A percentile compares a stretch with the other conserved stretches of the same genome.
These are phyloP conservation scores for Bujurquina vittata DNA, from an alignment of 2,113 vertebrate species.

Conservation along the genomic window DNA sequence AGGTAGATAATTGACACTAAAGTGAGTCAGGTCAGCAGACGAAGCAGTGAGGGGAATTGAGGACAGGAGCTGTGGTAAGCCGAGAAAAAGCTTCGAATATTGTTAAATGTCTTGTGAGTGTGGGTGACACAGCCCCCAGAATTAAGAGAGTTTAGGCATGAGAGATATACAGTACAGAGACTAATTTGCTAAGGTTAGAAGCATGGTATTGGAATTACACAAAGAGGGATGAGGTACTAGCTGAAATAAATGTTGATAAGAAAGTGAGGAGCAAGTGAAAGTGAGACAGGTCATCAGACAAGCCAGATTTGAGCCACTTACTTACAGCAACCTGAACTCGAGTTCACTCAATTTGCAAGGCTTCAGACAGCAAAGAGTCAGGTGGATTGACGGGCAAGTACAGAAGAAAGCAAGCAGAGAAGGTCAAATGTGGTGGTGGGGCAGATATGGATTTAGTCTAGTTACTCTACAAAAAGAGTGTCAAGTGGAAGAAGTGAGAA, in stretches of 20 bases:
- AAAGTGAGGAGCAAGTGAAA: slow-evolving; percentile 26
- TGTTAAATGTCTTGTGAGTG: slow-evolving; percentile 14
- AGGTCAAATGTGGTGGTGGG: slow-evolving; percentile 54
- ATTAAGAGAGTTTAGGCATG: neutral
- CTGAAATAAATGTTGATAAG: slow-evolving; percentile 57
- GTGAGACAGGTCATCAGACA: slow-evolving; percentile 64
- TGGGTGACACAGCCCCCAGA: slow-evolving; percentile 16
- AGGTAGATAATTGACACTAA: slow-evolving; percentile 58
- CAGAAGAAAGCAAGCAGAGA: slow-evolving; percentile 43
- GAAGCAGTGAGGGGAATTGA: slow-evolving; percentile 35
- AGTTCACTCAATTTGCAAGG: slow-evolving; percentile 64
- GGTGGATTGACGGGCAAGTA: slow-evolving; percentile 48
- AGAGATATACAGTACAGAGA: slow-evolving; percentile 25
- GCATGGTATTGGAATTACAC: slow-evolving; percentile 38
- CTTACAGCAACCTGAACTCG: slow-evolving; percentile 32
- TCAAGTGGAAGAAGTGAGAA: slow-evolving; percentile 43
- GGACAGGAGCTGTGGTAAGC: slow-evolving; percentile 6
- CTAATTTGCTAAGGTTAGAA: slow-evolving; percentile 40
- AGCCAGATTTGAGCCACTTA: slow-evolving; percentile 48
- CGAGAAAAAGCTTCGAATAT: slow-evolving; percentile 23
- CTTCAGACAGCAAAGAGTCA: slow-evolving; percentile 41
- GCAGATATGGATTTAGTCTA: slow-evolving; percentile 50
- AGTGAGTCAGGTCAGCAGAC: slow-evolving; percentile 51
- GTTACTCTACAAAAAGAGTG: slow-evolving; percentile 42
- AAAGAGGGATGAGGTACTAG: slow-evolving; percentile 19